Percentiles rank a stretch among this genome's conserved stretches.
These are phyloP conservation scores for Rousettus leschenaultii DNA, from an alignment of 2,113 vertebrate genomes.

Conservation along the genomic window DNA sequence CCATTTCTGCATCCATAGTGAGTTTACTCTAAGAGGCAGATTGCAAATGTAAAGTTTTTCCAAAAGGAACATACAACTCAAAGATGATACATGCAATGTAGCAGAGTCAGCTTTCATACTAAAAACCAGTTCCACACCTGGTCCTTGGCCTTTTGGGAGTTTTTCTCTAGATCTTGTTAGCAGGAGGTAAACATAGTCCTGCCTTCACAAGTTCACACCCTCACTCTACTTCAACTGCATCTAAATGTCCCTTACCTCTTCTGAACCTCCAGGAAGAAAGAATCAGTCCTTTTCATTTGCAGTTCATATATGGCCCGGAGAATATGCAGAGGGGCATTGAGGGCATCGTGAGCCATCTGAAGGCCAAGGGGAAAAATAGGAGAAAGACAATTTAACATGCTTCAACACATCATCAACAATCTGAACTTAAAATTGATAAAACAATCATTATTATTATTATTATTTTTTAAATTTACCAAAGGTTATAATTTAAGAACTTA, in stretches of 20 bases:
- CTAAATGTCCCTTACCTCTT: slow-evolving; percentile 85
- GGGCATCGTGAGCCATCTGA: slow-evolving; percentile 96
- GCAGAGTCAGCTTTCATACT: neutral
- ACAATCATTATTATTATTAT: no score
- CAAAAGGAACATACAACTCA: neutral
- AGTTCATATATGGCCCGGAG: slow-evolving; percentile 96
- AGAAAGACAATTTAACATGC: neutral
- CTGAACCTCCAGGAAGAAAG: slow-evolving; percentile 96
- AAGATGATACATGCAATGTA: neutral
- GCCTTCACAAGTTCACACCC: neutral
- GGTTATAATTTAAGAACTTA: neutral
- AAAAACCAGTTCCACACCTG: neutral
- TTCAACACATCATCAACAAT: neutral
- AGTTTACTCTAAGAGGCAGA: neutral
- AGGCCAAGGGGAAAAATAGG: neutral
- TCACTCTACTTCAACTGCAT: neutral
- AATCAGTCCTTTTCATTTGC: slow-evolving; percentile 96
- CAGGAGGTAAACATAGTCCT: neutral
- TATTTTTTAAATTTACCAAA: neutral
- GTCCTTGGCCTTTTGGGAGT: neutral
- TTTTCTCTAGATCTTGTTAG: neutral
- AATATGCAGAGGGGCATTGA: slow-evolving; percentile 95
- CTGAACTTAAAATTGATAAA: neutral
- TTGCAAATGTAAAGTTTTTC: neutral
- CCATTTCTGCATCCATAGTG: neutral